Evolutionary conservation across 2,113 vertebrate genomes (phyloP).

Genomic region (Peromyscus maniculatus): DNA sequence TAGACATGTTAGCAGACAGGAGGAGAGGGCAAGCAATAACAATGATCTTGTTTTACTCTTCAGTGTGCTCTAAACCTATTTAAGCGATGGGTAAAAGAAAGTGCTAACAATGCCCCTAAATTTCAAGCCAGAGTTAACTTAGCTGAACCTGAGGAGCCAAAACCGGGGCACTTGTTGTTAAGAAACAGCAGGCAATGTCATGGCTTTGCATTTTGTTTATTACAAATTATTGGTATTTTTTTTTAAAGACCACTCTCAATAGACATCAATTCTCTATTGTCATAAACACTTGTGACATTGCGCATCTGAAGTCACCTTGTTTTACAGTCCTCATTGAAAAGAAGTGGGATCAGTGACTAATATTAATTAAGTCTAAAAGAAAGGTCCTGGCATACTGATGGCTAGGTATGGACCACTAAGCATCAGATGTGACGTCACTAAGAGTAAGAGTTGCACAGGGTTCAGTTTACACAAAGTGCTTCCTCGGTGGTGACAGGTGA

Average conservation of each 20-base stretch:
- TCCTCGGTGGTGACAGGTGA: slow-evolving; percentile 23
- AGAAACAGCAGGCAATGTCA: neutral
- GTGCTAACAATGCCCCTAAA: slow-evolving; percentile 23
- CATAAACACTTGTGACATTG: neutral
- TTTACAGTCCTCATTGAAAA: slow-evolving; percentile 44
- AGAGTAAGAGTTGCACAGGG: neutral
- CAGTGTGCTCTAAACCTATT: slow-evolving; percentile 11
- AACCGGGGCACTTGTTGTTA: slow-evolving; percentile 5
- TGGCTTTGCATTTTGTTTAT: neutral
- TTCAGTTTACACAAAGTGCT: slow-evolving; percentile 36
- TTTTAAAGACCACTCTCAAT: neutral
- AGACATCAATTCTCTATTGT: neutral
- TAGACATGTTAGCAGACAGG: neutral
- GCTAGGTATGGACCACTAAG: neutral
- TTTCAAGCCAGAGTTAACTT: slow-evolving; percentile 57
- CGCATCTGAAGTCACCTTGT: neutral
- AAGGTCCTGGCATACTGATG: neutral
- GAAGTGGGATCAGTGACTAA: neutral
- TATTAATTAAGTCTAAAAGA: slow-evolving; percentile 15
- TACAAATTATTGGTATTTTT: neutral
- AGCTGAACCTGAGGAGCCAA: neutral
- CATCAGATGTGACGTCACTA: slow-evolving; percentile 23
- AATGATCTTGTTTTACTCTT: neutral
- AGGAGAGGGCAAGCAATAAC: neutral
- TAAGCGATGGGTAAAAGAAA: slow-evolving; percentile 36